Base-by-base conservation (phyloP, 1,140 invertebrate genomes). In the Doryteuthis pealeii region DNA sequence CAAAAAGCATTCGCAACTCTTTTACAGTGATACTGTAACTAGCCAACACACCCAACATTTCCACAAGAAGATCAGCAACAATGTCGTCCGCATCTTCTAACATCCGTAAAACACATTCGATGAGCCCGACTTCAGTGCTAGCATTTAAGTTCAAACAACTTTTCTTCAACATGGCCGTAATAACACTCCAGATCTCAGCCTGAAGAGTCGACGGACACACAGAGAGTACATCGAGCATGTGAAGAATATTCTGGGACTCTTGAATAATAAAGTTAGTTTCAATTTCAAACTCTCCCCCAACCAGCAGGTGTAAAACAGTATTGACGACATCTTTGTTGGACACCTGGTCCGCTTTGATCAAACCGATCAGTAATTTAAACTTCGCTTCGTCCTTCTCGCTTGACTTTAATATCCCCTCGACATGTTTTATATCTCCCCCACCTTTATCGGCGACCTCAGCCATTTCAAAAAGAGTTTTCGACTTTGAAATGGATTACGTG, bases 181-280 rank as follows among this genome's bases (percentile, higher is more conserved):
- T 99, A 79, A 99, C 96, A 88, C 96, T 98, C 97, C 96, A 99
- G 89, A 99, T 96, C 91, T 99, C 97, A 82, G 96, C 97, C 96
- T 99, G 97, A 84, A 99, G 90, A 90, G 95, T 97, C 76, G 94
- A 92, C 78, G 95, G 94, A 90, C 96, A 98, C 89, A 97, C 94
- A 89, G 97, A 96, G 75, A 99, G 90, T 26, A 99, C 91, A 85
- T 98, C 95, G 81, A 99, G 89, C 96, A 99, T 99, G 89, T 98
- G 95, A 85, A 95, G 93, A 84, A 99, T 97, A 89, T 98, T 99
- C 89, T 96, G 94, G 74, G 95, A 93, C 89, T 99, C 96, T 88
- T 98, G 95, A 85, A 99, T 98, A 79, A 99, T 95, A 89, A 99
- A 99, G 90, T 98, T 98, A 85, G 97, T 91, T 90, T 99, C 98